Base-by-base conservation (phyloP, 2,888 invertebrate genomes). In the Tipula vernalis region DNA sequence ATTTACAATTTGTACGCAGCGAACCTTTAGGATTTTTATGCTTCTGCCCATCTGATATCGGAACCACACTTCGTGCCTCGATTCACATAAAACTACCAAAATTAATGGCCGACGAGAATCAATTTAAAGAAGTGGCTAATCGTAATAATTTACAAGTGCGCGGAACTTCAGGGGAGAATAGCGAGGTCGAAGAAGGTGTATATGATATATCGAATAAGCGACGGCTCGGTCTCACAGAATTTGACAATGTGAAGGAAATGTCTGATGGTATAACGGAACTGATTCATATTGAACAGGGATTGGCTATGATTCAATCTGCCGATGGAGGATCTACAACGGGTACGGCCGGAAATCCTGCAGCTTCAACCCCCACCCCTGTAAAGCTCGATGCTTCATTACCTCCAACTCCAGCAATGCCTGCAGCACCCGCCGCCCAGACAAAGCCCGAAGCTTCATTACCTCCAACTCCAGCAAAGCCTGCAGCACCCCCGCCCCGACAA, bases 11-110 rank as follows among this genome's bases (percentile, higher is more conserved):
- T 90, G 92, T 92, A 0, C 93, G 93, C 84, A 93, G 94, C 89
- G 92, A 93, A 0, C 93, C 94, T 57, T 93, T 95, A 88, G 96
- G 96, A 47, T 94, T 92, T 91, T 90, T 95, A 87, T 95, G 95
- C 39, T 94, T 95, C 90, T 95, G 95, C 89, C 95, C 95, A 86
- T 94, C 94, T 87, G 95, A 96, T 90, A 91, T 96, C 89, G 96
- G 96, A 71, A 95, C 95, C 84, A 94, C 95, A 0, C 91, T 96
- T 87, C 93, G 95, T 15, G 94, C 94, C 86, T 94, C 94, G 18
- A 95, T 95, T 15, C 95, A 95, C 90, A 93, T 95, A 88, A 93
- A 93, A 87, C 90, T 96, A 89, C 95, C 95, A 0, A 92, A 93
- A 87, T 89, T 94, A 88, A 91, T 92, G 36, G 91, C 91, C 87